Conservation (phyloP, 2,888 invertebrate genomes). For the Quadroppia sp. region DNA sequence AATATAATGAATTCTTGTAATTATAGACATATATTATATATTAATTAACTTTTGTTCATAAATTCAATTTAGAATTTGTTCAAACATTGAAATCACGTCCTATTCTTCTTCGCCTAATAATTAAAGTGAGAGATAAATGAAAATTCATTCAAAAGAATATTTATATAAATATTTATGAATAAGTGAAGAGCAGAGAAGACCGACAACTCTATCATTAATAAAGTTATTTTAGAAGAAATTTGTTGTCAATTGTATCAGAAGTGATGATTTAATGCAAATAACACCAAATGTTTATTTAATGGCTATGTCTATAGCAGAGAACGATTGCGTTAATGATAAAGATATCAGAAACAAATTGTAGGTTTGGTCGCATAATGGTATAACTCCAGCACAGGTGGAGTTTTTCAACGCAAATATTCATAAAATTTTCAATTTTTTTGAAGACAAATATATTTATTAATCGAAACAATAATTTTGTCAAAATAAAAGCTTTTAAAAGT, state of each 20-base stretch:
- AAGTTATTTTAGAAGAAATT: neutral
- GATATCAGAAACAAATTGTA: constrained; percentile 17
- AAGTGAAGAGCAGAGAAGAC: neutral
- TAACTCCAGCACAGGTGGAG: neutral
- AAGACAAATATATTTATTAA: neutral
- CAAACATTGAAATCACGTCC: neutral
- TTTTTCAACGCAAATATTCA: neutral
- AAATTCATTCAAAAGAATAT: neutral
- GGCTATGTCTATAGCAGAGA: neutral
- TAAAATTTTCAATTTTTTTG: neutral
- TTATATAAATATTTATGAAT: too few species aligned
- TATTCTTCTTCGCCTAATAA: constrained; percentile 26
- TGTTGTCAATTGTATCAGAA: neutral
- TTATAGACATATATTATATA: neutral
- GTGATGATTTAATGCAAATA: constrained; percentile 1
- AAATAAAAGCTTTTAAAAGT: too few species aligned
- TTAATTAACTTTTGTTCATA: neutral
- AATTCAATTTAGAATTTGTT: constrained; percentile 4
- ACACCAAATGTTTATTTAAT: constrained; percentile 14
- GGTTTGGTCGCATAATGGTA: neutral
- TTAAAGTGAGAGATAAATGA: constrained; percentile 27
- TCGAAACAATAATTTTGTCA: neutral
- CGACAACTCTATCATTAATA: neutral
- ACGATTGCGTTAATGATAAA: neutral
- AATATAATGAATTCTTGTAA: too few species aligned